Percentiles rank a stretch among this genome's conserved stretches.
Evolutionary conservation across 2,797 vertebrate genomes (phyloP).

Genomic region (Sebastolobus alascanus): DNA sequence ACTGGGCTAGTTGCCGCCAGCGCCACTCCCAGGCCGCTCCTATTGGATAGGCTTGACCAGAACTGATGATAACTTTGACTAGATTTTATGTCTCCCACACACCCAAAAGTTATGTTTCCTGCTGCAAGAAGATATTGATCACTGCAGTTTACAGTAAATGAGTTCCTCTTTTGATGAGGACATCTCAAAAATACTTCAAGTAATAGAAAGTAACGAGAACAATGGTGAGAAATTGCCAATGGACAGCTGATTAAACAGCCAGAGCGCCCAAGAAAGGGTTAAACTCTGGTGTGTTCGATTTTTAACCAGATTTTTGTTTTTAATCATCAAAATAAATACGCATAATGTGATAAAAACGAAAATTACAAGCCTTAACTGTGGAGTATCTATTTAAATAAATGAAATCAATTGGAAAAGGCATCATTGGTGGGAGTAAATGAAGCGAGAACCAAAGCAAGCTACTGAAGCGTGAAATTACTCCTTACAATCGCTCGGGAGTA

Average conservation of each 20-base stretch:
- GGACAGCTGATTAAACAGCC: not conserved
- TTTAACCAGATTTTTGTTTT: not conserved
- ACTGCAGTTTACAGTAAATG: not conserved
- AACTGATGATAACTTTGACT: not conserved
- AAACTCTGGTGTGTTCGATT: not conserved
- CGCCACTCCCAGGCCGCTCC: too few relatives aligned
- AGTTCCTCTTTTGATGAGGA: not conserved
- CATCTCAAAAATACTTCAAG: not conserved
- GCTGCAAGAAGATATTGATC: not conserved
- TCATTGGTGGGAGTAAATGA: constrained; percentile 55
- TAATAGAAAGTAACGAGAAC: not conserved
- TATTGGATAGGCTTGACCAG: too few relatives aligned
- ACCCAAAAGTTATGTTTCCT: not conserved
- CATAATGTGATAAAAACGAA: not conserved
- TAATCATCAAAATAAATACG: constrained; percentile 11
- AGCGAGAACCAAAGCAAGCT: constrained; percentile 43
- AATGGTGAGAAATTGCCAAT: not conserved
- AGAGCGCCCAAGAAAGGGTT: not conserved
- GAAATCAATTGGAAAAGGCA: constrained; percentile 51
- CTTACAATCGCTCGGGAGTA: constrained; percentile 28
- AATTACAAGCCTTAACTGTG: constrained; percentile 20
- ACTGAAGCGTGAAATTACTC: constrained; percentile 69
- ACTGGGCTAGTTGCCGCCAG: too few relatives aligned
- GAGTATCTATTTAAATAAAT: constrained; percentile 48
- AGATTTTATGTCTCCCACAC: not conserved